Evolutionary conservation across 1,140 invertebrate species (phyloP).

Genomic region (Akabosia matsudoensis): DNA sequence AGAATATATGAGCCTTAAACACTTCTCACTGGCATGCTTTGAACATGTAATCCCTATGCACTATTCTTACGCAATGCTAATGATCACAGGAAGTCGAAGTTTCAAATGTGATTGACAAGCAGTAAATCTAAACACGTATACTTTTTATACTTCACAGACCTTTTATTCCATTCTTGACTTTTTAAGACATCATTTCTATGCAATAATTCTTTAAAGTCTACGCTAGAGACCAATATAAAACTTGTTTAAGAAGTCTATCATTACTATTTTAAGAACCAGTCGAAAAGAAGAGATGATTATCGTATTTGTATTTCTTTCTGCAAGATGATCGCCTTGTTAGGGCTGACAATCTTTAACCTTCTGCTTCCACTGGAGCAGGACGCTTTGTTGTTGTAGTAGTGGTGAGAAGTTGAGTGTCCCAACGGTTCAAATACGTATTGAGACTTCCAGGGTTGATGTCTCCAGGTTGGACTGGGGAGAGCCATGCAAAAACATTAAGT

Average conservation of each 20-base stretch:
- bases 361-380: background rate
- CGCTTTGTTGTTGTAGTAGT: background rate
- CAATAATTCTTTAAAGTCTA: background rate
- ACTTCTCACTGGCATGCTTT: no score
- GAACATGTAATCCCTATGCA: no score
- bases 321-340: background rate
- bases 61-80: no score
- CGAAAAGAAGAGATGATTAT: no score
- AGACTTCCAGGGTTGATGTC: conserved; percentile 1
- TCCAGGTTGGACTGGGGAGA: background rate
- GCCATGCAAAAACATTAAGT: background rate
- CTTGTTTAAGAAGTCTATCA: no score
- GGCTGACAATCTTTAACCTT: background rate
- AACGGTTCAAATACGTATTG: background rate
- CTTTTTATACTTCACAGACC: background rate
- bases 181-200: background rate
- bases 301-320: background rate
- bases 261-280: no score
- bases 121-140: background rate
- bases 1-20: no score
- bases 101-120: background rate
- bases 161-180: background rate
- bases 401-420: no score
- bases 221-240: conserved; percentile 7
- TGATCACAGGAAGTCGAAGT: background rate